Evolutionary conservation across 2,113 vertebrate genomes (phyloP), one percentile per base, ranked within the genome.

Genomic region (Myiozetetes cayanensis): DNA sequence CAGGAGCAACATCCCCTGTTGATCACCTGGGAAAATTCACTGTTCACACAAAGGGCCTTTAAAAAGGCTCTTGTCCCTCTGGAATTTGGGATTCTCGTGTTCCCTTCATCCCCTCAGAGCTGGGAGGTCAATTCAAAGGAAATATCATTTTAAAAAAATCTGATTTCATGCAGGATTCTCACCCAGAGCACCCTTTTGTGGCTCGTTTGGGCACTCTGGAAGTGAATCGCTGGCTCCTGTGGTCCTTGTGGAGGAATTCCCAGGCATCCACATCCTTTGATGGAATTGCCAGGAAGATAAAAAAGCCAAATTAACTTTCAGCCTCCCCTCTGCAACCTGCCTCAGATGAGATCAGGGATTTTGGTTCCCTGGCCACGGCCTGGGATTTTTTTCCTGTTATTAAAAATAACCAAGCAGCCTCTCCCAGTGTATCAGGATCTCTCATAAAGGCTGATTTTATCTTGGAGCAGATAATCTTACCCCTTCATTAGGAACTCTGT

Each of bases 151-250:
- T 2, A 49, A 94, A 95, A 71, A 68, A 94, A 70, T 43, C 62
- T 49, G 41, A 94, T 97, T 98, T 97, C 78, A 52, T 94, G 80
- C 52, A 83, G 61, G 74, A 83, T 53, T 97, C 92, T 96, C 67
- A 88, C 93, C 87, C 94, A 66, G 68, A 89, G 78, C 30, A 50
- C 43, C 33, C 15, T 12, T 49, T 12, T 49, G 62, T 89, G 56
- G 74, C 93, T 97, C 87, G 39, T 95, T 93, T 61, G 84, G 86
- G 87, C 90, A 72, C 53, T 14, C 37, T 90, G 76, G 86, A 95
- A 96, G 96, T 96, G 87, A 97, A 94, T 97, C 80, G 80, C 28
- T 92, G 31, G 46, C 73, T 93, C 85, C 28, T 25, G 85, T 95
- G 83, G 74, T 89, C 95, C 95, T 97, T 12, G 3, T 85, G 86